Percentiles rank a stretch among this genome's conserved stretches.
phyloP scores from a whole-genome alignment of 2,113 vertebrate species.

The Acrocephalus arundinaceus region DNA sequence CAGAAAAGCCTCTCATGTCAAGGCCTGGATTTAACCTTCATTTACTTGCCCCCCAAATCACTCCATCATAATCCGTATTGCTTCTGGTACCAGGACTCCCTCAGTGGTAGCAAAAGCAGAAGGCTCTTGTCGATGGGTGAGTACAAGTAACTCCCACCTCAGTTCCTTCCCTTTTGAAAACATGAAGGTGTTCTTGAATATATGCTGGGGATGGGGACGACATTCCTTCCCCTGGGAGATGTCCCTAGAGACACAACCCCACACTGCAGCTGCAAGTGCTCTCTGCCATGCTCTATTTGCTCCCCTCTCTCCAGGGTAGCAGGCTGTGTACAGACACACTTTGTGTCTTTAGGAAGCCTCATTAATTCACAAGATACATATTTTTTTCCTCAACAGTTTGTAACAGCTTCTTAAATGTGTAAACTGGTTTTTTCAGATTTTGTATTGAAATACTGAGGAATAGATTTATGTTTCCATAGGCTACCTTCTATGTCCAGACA shows the following conservation, averaged over 20 bases:
- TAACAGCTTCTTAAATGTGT: constrained; percentile 74
- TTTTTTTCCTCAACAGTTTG: constrained; percentile 69
- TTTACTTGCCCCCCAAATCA: background rate
- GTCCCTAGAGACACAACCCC: background rate
- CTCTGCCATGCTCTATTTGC: background rate
- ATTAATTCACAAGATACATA: constrained; percentile 70
- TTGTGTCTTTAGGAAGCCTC: constrained; percentile 69
- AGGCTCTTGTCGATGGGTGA: background rate
- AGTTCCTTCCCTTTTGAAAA: background rate
- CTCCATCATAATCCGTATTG: background rate
- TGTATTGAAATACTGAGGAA: constrained; percentile 28
- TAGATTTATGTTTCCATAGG: constrained; percentile 64
- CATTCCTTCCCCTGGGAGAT: background rate
- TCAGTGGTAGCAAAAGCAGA: fast-evolving
- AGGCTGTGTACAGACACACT: background rate
- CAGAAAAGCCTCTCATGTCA: background rate
- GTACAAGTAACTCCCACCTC: background rate
- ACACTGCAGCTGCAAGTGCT: background rate
- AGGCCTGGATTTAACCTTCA: background rate
- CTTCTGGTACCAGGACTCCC: background rate
- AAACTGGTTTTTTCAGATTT: constrained; percentile 63
- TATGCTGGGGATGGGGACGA: background rate
- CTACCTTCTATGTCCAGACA: constrained; percentile 49
- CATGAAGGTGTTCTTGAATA: background rate
- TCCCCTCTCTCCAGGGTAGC: background rate